These are phyloP conservation scores for Xestia rhomboidea DNA, from an alignment of 2,888 invertebrate species.

Conservation along the genomic window DNA sequence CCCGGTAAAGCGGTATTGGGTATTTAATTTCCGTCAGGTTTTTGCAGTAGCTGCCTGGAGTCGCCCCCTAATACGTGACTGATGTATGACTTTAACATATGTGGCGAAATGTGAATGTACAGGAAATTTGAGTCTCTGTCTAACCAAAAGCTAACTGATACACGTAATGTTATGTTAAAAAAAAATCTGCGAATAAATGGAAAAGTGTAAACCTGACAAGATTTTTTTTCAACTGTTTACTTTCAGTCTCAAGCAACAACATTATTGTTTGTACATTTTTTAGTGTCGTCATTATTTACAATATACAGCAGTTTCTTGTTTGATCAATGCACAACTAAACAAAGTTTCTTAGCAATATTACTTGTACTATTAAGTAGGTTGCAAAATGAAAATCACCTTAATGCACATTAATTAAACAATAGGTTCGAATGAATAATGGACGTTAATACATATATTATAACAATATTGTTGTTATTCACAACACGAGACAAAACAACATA, in stretches of 20 bases:
- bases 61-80: not conserved
- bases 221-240: too few species aligned
- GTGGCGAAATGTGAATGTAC: not conserved
- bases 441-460: constrained; percentile 19
- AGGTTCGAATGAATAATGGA: constrained; percentile 36
- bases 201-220: too few species aligned
- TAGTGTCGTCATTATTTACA: too few species aligned
- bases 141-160: not conserved
- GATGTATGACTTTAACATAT: not conserved
- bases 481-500: constrained; percentile 33
- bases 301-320: constrained; percentile 10
- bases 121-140: too few species aligned
- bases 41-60: not conserved
- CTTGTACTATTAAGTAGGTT: too few species aligned
- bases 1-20: not conserved
- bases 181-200: too few species aligned
- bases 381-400: not conserved
- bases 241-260: too few species aligned
- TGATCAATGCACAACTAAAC: not conserved
- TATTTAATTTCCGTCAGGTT: not conserved
- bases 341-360: not conserved
- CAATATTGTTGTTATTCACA: constrained; percentile 49
- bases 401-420: constrained; percentile 36
- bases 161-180: too few species aligned
- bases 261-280: too few species aligned